Evolutionary conservation across 2,888 invertebrate genomes (phyloP).

Genomic region (Tetramorium bicarinatum): DNA sequence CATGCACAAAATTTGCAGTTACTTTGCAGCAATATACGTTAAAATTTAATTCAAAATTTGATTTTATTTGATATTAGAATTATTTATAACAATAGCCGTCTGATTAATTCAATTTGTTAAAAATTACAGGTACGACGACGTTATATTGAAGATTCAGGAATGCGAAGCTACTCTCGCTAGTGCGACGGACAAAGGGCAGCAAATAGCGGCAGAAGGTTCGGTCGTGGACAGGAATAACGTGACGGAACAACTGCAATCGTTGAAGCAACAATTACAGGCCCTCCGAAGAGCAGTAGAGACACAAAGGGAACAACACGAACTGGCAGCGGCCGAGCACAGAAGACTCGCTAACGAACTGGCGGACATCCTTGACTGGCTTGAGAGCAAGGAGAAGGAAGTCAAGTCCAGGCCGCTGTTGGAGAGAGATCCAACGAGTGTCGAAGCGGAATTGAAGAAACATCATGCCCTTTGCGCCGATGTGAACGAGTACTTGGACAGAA

Average conservation of each 20-base stretch:
- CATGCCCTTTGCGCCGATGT: slow-evolving; percentile 90
- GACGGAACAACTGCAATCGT: slow-evolving; percentile 94
- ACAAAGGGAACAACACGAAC: slow-evolving; percentile 95
- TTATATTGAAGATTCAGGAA: slow-evolving; percentile 95
- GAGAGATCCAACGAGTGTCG: slow-evolving; percentile 93
- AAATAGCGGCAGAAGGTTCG: slow-evolving; percentile 96
- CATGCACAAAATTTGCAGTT: too few species aligned
- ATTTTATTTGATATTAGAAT: background rate
- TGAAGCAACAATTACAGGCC: slow-evolving; percentile 94
- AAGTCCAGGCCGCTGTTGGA: slow-evolving; percentile 94
- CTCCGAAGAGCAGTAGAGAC: slow-evolving; percentile 94
- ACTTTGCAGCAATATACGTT: too few species aligned
- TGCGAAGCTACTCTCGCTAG: slow-evolving; percentile 95
- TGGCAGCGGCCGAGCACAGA: slow-evolving; percentile 95
- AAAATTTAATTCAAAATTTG: background rate
- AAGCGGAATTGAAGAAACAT: slow-evolving; percentile 93
- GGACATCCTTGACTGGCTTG: slow-evolving; percentile 93
- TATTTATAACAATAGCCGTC: background rate
- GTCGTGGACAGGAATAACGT: slow-evolving; percentile 95
- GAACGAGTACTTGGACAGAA: slow-evolving; percentile 90
- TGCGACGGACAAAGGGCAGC: slow-evolving; percentile 96
- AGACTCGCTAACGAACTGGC: slow-evolving; percentile 94
- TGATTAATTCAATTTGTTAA: background rate
- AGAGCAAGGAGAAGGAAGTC: slow-evolving; percentile 93
- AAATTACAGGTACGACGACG: slow-evolving; percentile 90